Evolutionary conservation across 1,140 invertebrate genomes (phyloP), one percentile per base, ranked within the genome.

Genomic region (Tetramorium alpestre): DNA sequence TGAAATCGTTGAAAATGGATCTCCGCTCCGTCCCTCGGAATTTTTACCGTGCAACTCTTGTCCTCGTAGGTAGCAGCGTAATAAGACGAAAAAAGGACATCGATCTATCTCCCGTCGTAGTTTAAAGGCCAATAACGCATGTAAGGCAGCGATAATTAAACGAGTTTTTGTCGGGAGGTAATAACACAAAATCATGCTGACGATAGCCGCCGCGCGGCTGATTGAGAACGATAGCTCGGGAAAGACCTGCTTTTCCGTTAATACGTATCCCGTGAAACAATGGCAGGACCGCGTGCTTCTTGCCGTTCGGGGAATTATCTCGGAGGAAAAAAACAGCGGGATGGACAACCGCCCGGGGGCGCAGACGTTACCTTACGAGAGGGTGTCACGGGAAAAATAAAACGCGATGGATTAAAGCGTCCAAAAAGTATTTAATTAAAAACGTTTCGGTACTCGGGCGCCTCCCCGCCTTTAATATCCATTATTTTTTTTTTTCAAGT

Each of bases 121-220:
- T 47, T 65, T 8, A n/a, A 51, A 22, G 10, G n/a, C 18, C 41
- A 51, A 77, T 62, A 62, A 62, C 41, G 41, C 22, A 44, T 58
- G 5, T n/a, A n/a, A 75, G 49, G 33, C 28, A 58, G 49, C 44
- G 58, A 49, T 65, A 65, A 77, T 64, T 77, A 77, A 77, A 77
- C 75, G 41, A 78, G 58, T 78, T 78, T 49, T 78, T 78, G 25
- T 11, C 44, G 10, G 25, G 25, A 8, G 41, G 4, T 77, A 77
- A 47, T 77, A 77, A 44, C 6, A 78, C 60, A 78, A 65, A 64
- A 78, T 78, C 76, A 49, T 78, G 58, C 41, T 78, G 76, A 47
- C 58, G 41, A 77, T 38, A 58, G 22, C n/a, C 54, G 13, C 8
- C 25, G 18, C 18, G 84, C 51, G 22, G 67, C 28, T 87, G 73